Base-by-base conservation (phyloP, 2,797 vertebrate genomes). In the Martes flavigula region DNA sequence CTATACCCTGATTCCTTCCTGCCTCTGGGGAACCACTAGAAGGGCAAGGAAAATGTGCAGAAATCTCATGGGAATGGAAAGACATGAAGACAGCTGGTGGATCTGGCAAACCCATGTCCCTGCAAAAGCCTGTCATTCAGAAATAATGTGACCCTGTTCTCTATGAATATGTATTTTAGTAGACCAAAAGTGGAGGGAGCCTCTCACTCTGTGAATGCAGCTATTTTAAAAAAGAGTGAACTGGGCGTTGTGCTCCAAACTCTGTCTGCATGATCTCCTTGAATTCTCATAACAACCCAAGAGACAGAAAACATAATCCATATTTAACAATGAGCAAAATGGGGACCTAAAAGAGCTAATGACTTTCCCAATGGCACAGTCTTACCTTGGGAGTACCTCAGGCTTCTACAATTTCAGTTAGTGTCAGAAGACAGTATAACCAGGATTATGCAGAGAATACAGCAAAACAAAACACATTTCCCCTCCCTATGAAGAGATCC, bases 91-190 rank as follows among this genome's bases (percentile, higher is more conserved):
- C 89, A 98, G 93, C 91, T 97, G 94, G 92, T 94, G 54, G 30
- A 96, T 84, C 3, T 96, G 90, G 87, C 89, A 95, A 94, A 95
- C 46, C 18, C 20, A 79, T 1, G 3, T 87, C 68, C 68, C 79
- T 64, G 58, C 30, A 98, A 89, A 96, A 96, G 95, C n/a, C 58
- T 89, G 48, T 78, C 46, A 0, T 89, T 92, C 83, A 77, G 68
- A 97, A 95, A 93, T 96, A 97, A 95, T 84, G 58, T 73, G 68
- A 96, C 83, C 89, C 10, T 64, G 54, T 93, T 96, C 81, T 87
- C 68, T 62, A 64, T 93, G 79, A 97, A 90, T 93, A 91, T 93
- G 68, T 30, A 84, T 94, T 84, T 79, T 73, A 89, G 46, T 82
- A 48, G 73, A 72, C 75, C 62, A 7, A 64, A 96, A 95, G 64